phyloP scores from a whole-genome alignment of 2,797 vertebrate species.

The Dallia pectoralis region DNA sequence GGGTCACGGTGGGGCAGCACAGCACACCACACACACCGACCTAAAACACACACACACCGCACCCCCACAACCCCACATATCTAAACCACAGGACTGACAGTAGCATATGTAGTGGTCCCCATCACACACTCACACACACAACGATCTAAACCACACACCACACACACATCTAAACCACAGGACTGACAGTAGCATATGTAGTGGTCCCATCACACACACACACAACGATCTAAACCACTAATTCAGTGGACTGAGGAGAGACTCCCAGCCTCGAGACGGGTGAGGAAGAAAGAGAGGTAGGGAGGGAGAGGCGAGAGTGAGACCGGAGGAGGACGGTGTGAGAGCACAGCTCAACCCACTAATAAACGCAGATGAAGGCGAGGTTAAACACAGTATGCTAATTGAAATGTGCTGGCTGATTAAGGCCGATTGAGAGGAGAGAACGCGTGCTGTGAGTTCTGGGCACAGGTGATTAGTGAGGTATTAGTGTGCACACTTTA shows the following conservation, averaged over 20 bases:
- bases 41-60: not conserved
- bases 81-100: no score
- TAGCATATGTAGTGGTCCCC: no score
- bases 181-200: not conserved
- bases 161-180: no score
- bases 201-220: not conserved
- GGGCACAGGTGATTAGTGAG: slow-evolving; percentile 72
- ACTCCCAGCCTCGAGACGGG: slow-evolving; percentile 17
- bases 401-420: slow-evolving; percentile 63
- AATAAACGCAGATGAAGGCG: slow-evolving; percentile 51
- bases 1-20: slow-evolving; percentile 12
- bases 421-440: slow-evolving; percentile 57
- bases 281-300: slow-evolving; percentile 1
- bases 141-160: no score
- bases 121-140: no score
- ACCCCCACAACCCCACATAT: no score
- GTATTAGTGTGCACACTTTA: slow-evolving; percentile 67
- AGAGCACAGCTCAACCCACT: slow-evolving; percentile 3
- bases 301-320: slow-evolving; percentile 18
- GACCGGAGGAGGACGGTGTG: no score
- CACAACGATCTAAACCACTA: not conserved
- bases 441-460: slow-evolving; percentile 66
- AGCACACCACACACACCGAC: no score
- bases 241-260: not conserved
- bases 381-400: slow-evolving; percentile 58